Conservation (phyloP, 2,888 invertebrate species). For the Orgyia antiqua region DNA sequence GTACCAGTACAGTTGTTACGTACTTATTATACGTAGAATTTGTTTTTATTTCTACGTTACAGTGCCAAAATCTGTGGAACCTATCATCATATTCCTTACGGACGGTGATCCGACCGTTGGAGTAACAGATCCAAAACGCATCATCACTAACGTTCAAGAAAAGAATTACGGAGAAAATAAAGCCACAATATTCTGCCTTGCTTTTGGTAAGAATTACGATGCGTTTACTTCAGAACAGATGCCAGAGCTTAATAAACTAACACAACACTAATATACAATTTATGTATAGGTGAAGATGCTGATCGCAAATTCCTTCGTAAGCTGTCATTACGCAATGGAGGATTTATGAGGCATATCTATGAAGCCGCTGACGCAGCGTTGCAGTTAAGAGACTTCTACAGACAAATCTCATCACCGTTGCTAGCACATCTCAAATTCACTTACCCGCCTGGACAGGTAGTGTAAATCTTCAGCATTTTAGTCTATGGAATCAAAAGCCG, state of each 20-base stretch:
- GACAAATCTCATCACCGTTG: constrained; percentile 83
- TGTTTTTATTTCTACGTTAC: too few species aligned
- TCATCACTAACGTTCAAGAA: constrained; percentile 70
- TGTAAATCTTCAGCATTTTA: too few species aligned
- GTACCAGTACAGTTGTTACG: too few species aligned
- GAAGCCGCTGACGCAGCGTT: constrained; percentile 83
- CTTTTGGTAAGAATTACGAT: constrained; percentile 81
- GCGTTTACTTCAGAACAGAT: too few species aligned
- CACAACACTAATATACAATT: neutral
- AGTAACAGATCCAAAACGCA: constrained; percentile 68
- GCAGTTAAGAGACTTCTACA: constrained; percentile 82
- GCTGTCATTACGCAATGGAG: constrained; percentile 81
- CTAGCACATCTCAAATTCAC: constrained; percentile 81
- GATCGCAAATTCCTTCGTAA: constrained; percentile 82
- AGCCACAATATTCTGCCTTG: constrained; percentile 81
- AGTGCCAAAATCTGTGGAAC: constrained; percentile 62
- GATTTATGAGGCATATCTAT: constrained; percentile 84
- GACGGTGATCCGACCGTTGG: constrained; percentile 83
- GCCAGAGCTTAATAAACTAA: too few species aligned
- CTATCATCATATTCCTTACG: constrained; percentile 81
- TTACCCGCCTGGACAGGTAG: constrained; percentile 77
- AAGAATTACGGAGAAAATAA: constrained; percentile 64
- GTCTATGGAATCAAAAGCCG: too few species aligned
- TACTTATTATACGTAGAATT: too few species aligned
- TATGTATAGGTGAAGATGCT: constrained; percentile 73